Evolutionary conservation across 2,888 invertebrate genomes (phyloP).

Genomic region (Mesopsocus fuscifrons): DNA sequence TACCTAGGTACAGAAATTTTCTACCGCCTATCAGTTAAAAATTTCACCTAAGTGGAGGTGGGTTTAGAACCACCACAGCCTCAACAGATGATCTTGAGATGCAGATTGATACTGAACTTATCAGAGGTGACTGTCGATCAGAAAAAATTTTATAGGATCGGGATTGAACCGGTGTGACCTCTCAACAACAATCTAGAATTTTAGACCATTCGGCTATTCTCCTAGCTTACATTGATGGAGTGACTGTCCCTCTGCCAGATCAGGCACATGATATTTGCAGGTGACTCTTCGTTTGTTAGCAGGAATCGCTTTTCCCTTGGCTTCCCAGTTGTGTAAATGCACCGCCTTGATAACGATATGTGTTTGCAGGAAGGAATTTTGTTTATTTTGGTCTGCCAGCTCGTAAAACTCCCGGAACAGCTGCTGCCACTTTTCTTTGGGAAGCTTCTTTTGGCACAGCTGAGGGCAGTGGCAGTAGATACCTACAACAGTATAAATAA

Average conservation of each 20-base stretch:
- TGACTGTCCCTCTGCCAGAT: constrained; percentile 19
- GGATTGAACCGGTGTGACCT: too few relatives aligned
- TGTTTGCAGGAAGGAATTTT: constrained; percentile 30
- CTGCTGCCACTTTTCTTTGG: constrained; percentile 25
- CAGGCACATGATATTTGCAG: constrained; percentile 31
- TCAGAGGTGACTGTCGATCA: too few relatives aligned
- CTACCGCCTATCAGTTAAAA: too few relatives aligned
- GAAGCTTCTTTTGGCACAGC: constrained; percentile 31
- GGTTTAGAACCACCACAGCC: too few relatives aligned
- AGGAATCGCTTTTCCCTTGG: constrained; percentile 17
- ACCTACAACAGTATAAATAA: too few relatives aligned
- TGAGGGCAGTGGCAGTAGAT: constrained; percentile 32
- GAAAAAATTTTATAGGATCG: too few relatives aligned
- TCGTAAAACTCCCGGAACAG: constrained; percentile 31
- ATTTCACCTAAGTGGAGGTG: too few relatives aligned
- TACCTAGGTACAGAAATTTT: too few relatives aligned
- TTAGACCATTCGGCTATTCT: too few relatives aligned
- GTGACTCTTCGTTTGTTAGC: constrained; percentile 26
- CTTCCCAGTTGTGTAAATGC: constrained; percentile 19
- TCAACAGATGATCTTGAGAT: too few relatives aligned
- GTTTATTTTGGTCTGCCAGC: constrained; percentile 28
- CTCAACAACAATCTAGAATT: too few relatives aligned
- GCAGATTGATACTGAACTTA: too few relatives aligned
- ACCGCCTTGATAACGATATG: constrained; percentile 31
- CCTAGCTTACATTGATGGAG: constrained; percentile 7